These are phyloP conservation scores for Pagrus major DNA, from an alignment of 2,113 vertebrate species.

Conservation along the genomic window DNA sequence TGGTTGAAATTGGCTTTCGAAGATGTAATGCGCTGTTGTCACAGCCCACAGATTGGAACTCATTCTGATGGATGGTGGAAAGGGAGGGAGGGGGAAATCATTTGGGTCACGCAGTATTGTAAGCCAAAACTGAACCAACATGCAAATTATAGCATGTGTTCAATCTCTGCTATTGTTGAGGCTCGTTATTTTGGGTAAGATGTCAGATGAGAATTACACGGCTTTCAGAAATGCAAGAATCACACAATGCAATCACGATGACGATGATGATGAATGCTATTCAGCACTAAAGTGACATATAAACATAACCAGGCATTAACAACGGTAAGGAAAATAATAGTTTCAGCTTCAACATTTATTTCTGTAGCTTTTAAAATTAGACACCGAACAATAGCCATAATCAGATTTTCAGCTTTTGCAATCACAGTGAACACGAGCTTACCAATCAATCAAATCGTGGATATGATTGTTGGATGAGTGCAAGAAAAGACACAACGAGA, in stretches of 20 bases:
- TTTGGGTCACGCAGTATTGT: neutral
- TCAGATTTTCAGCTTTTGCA: constrained; percentile 40
- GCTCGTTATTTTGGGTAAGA: constrained; percentile 9
- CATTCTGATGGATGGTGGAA: neutral
- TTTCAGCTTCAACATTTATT: constrained; percentile 54
- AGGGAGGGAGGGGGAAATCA: neutral
- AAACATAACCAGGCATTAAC: neutral
- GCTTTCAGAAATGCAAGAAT: neutral
- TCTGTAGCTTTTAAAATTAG: constrained; percentile 34
- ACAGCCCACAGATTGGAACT: constrained; percentile 1
- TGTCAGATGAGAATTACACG: neutral
- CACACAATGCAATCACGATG: constrained; percentile 8
- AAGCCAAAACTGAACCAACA: neutral
- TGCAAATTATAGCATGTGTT: neutral
- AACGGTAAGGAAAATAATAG: neutral
- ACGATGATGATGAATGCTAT: neutral
- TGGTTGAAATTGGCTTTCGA: constrained; percentile 3
- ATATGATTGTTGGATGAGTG: neutral
- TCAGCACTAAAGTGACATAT: neutral
- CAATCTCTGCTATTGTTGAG: constrained; percentile 9
- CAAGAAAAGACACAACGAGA: constrained; percentile 17
- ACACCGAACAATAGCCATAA: constrained; percentile 37
- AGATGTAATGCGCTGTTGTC: neutral
- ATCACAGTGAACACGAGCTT: constrained; percentile 47
- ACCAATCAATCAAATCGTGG: constrained; percentile 21